A percentile compares a stretch with the other conserved stretches of the same genome.
Evolutionary conservation across 2,888 invertebrate species (phyloP).

Genomic region (Electrophaes corylata): DNA sequence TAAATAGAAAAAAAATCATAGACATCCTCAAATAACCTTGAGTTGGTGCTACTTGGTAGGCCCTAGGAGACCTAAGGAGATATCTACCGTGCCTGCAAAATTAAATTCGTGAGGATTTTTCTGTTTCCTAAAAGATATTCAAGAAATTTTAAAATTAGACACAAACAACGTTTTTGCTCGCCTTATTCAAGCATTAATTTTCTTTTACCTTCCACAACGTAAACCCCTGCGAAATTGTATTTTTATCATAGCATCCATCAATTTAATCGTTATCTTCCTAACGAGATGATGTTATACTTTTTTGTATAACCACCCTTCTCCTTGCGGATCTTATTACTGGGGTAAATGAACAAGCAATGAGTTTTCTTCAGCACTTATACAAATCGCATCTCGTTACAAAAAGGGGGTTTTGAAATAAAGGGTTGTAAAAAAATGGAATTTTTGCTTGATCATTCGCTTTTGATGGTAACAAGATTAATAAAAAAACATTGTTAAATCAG

Average conservation of each 20-base stretch:
- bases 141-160: background rate
- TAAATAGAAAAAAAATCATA: too few species aligned
- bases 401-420: slow-evolving; percentile 54
- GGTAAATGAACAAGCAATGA: slow-evolving; percentile 65
- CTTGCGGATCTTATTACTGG: slow-evolving; percentile 45
- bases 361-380: slow-evolving; percentile 58
- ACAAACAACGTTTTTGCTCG: slow-evolving; percentile 10
- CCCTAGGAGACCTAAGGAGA: too few species aligned
- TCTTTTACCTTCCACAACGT: slow-evolving; percentile 18
- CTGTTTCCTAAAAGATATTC: background rate
- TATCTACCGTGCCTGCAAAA: too few species aligned
- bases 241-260: slow-evolving; percentile 41
- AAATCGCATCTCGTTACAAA: slow-evolving; percentile 72
- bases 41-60: too few species aligned
- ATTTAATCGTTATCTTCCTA: slow-evolving; percentile 62
- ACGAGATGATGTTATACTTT: slow-evolving; percentile 65
- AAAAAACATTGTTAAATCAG: slow-evolving; percentile 4
- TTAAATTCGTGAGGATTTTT: too few species aligned
- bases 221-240: slow-evolving; percentile 29
- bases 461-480: slow-evolving; percentile 23
- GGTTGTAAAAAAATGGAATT: slow-evolving; percentile 58
- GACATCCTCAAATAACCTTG: too few species aligned
- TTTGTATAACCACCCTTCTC: slow-evolving; percentile 55
- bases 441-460: slow-evolving; percentile 68
- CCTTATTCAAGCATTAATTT: slow-evolving; percentile 30